These are phyloP conservation scores for Schizopygopsis pylzovi DNA, from an alignment of 2,797 vertebrate species.

Conservation along the genomic window DNA sequence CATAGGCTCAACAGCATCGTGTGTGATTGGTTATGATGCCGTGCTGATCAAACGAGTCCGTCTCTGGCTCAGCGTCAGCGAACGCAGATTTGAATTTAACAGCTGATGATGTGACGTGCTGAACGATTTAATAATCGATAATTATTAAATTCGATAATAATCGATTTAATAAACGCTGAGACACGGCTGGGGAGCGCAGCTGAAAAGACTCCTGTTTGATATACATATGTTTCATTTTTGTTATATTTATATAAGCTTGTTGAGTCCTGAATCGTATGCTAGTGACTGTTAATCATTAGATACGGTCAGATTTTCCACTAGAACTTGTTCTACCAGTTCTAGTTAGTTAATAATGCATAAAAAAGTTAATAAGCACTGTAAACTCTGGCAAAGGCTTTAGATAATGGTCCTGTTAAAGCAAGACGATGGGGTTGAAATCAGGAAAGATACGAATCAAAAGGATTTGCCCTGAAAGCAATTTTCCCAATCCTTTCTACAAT, in stretches of 20 bases:
- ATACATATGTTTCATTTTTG: too few relatives aligned
- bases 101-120: too few relatives aligned
- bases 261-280: background rate
- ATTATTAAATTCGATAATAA: too few relatives aligned
- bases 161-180: too few relatives aligned
- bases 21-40: too few relatives aligned
- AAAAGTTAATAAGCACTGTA: background rate
- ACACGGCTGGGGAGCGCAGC: too few relatives aligned
- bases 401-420: background rate
- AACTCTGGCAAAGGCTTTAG: background rate
- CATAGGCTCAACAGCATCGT: too few relatives aligned
- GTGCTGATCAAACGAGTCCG: too few relatives aligned
- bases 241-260: background rate
- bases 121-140: too few relatives aligned
- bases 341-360: background rate
- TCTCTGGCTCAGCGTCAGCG: too few relatives aligned
- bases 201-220: too few relatives aligned
- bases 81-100: too few relatives aligned
- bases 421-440: conserved; percentile 16
- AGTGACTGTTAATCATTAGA: background rate
- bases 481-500: conserved; percentile 34
- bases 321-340: background rate
- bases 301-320: background rate
- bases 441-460: conserved; percentile 47
- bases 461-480: conserved; percentile 58